Conservation (phyloP, 1,140 invertebrate genomes). For the Antheraea pernyi region DNA sequence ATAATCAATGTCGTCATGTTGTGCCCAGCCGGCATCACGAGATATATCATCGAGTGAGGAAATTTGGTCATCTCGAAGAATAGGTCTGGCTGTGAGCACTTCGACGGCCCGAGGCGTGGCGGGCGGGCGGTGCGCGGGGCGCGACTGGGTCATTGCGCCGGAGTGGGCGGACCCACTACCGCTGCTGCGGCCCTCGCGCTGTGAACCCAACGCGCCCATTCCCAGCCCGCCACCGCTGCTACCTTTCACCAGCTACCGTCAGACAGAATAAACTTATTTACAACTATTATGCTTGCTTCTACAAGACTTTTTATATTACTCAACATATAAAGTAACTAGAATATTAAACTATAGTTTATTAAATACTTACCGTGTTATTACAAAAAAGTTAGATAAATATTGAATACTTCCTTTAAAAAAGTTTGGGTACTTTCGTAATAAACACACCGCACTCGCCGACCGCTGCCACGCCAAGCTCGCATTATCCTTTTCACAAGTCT, state of each 20-base stretch:
- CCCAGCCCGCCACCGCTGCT: slow-evolving; percentile 69
- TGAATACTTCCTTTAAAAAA: no score
- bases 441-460: no score
- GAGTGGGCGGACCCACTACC: slow-evolving; percentile 36
- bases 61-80: slow-evolving; percentile 95
- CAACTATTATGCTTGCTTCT: not conserved
- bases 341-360: no score
- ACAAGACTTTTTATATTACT: no score
- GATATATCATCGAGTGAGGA: slow-evolving; percentile 95
- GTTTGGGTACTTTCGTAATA: no score
- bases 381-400: no score
- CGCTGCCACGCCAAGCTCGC: no score
- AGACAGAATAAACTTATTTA: slow-evolving; percentile 11
- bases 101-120: slow-evolving; percentile 65
- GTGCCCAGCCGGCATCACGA: slow-evolving; percentile 93
- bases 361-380: no score
- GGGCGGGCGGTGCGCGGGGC: slow-evolving; percentile 47
- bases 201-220: slow-evolving; percentile 59
- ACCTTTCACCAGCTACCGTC: slow-evolving; percentile 65
- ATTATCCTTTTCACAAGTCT: no score
- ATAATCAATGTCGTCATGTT: slow-evolving; percentile 96
- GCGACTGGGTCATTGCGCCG: slow-evolving; percentile 25
- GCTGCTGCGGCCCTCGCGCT: slow-evolving; percentile 48
- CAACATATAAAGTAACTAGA: no score
- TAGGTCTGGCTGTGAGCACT: slow-evolving; percentile 82